A percentile compares a stretch with the other conserved stretches of the same genome.
Evolutionary conservation across 2,113 vertebrate genomes (phyloP).

Genomic region (Antechinus flavipes): DNA sequence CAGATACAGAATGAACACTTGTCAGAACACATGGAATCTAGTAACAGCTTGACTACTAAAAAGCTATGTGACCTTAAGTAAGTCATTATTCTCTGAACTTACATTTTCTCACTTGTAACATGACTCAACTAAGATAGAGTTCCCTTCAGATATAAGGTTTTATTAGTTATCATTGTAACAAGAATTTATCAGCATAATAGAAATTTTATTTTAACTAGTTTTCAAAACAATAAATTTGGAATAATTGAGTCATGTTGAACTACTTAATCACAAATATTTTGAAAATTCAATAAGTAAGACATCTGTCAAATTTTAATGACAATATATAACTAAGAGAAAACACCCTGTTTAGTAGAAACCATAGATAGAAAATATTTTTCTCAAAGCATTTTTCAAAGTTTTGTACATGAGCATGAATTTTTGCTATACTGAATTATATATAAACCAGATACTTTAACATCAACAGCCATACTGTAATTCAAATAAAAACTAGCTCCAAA

Average conservation of each 20-base stretch:
- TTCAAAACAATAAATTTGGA: not conserved
- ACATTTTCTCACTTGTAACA: not conserved
- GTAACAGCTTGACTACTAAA: not conserved
- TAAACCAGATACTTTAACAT: not conserved
- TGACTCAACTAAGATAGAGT: not conserved
- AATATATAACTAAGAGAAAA: not conserved
- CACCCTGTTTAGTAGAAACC: not conserved
- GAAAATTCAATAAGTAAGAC: fast-evolving
- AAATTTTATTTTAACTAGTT: not conserved
- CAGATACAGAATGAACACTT: not conserved
- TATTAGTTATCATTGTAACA: not conserved
- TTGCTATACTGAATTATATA: conserved; percentile 38
- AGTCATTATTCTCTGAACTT: not conserved
- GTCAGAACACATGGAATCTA: not conserved
- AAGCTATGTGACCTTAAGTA: not conserved
- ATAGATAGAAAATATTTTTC: not conserved
- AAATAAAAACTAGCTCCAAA: conserved; percentile 45
- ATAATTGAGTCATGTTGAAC: not conserved
- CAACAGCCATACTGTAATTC: not conserved
- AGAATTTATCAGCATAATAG: not conserved
- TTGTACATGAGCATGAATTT: not conserved
- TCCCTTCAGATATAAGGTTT: not conserved
- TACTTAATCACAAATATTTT: not conserved
- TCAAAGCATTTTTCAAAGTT: not conserved
- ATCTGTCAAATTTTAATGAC: not conserved